These are phyloP conservation scores for Oxycera nigricornis DNA, from an alignment of 2,888 invertebrate species.

Conservation along the genomic window DNA sequence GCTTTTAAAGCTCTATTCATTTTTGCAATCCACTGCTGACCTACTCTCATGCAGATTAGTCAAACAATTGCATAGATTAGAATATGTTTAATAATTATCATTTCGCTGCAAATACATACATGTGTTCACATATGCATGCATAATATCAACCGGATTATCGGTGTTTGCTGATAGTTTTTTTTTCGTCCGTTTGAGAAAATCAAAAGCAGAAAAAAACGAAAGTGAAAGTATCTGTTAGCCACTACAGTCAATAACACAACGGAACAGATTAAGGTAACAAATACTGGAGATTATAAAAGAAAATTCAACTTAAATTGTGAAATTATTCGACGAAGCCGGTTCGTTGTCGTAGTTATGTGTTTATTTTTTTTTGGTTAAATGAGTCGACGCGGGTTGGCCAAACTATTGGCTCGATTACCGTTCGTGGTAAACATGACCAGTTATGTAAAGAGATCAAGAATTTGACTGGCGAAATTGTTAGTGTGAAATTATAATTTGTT, in stretches of 20 bases:
- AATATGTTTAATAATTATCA: not conserved
- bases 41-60: not conserved
- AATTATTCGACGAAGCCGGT: constrained; percentile 7
- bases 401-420: not conserved
- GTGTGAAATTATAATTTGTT: not conserved
- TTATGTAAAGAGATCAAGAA: constrained; percentile 27
- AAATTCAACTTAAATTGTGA: constrained; percentile 19
- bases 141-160: not conserved
- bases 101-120: not conserved
- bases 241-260: not conserved
- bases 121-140: not conserved
- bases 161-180: not conserved
- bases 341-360: not conserved
- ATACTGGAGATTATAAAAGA: constrained; percentile 23
- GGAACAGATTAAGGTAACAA: not conserved
- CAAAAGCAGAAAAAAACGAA: constrained; percentile 26
- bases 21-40: not conserved
- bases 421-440: constrained; percentile 12
- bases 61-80: not conserved
- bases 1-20: not conserved
- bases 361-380: not conserved
- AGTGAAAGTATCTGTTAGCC: constrained; percentile 26
- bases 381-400: not conserved
- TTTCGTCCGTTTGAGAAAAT: not conserved
- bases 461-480: not conserved